Conservation (phyloP, 2,797 vertebrate genomes). For the Sebastes paucispinis region DNA sequence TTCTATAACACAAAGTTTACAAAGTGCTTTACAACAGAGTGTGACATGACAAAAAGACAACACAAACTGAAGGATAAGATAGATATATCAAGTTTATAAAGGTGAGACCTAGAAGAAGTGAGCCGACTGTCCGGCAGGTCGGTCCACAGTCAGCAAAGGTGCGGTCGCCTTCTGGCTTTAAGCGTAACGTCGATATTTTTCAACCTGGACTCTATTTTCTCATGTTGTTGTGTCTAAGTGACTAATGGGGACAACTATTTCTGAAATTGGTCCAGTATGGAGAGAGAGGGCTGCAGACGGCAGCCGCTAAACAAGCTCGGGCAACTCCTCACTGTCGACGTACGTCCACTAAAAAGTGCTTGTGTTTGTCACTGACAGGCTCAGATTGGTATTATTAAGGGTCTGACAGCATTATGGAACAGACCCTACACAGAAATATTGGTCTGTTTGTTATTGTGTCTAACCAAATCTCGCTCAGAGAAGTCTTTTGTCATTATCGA, state of each 20-base stretch:
- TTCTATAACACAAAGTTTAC: not conserved
- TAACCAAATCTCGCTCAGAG: not conserved
- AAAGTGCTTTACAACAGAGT: not conserved
- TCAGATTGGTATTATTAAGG: not conserved
- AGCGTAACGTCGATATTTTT: not conserved
- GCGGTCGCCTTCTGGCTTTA: not conserved
- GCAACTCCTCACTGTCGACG: not conserved
- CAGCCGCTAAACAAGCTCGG: too few relatives aligned
- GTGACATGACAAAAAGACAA: not conserved
- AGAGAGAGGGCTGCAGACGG: too few relatives aligned
- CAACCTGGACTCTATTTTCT: not conserved
- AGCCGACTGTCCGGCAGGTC: not conserved
- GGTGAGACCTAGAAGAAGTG: not conserved
- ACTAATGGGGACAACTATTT: not conserved
- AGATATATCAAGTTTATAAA: not conserved
- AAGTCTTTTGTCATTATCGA: not conserved
- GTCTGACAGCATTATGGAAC: not conserved
- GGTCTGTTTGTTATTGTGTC: not conserved
- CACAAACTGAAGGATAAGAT: not conserved
- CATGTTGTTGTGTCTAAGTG: not conserved
- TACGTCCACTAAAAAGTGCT: not conserved
- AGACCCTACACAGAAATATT: not conserved
- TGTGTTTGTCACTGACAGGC: not conserved
- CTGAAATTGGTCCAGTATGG: too few relatives aligned
- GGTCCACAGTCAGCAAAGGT: not conserved